phyloP scores from a whole-genome alignment of 2,113 vertebrate species.

The Stictonetta naevosa region DNA sequence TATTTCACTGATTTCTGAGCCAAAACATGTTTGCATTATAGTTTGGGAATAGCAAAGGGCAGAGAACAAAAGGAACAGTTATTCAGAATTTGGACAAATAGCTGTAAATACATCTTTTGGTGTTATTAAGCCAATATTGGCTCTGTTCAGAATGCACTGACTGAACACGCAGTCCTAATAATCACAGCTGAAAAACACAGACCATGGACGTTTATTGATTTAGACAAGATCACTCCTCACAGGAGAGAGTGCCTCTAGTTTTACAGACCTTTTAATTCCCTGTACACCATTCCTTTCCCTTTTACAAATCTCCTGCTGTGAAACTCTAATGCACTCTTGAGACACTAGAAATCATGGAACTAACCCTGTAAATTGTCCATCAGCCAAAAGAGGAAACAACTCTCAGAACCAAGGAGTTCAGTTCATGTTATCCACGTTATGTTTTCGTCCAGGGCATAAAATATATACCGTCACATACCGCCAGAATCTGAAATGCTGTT shows the following conservation, averaged over 20 bases:
- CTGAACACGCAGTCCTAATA: slow-evolving; percentile 21
- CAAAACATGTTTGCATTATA: slow-evolving; percentile 38
- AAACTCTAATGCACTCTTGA: slow-evolving; percentile 63
- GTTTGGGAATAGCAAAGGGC: not conserved
- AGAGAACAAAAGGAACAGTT: slow-evolving; percentile 30
- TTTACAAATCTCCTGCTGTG: slow-evolving; percentile 73
- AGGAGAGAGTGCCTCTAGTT: slow-evolving; percentile 48
- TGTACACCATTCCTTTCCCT: slow-evolving; percentile 53
- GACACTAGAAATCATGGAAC: slow-evolving; percentile 38
- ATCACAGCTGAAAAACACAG: slow-evolving; percentile 49
- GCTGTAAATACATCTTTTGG: slow-evolving; percentile 32
- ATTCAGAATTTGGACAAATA: slow-evolving; percentile 41
- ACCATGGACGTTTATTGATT: slow-evolving; percentile 47
- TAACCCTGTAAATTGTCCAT: slow-evolving; percentile 1
- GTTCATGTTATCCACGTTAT: not conserved
- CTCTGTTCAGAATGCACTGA: not conserved
- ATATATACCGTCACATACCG: not conserved
- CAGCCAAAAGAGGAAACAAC: slow-evolving; percentile 37
- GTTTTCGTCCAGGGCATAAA: not conserved
- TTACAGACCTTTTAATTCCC: slow-evolving; percentile 72
- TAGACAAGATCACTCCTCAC: slow-evolving; percentile 67
- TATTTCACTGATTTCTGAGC: not conserved
- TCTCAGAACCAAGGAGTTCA: not conserved
- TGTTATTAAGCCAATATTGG: slow-evolving; percentile 19
- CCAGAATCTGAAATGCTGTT: not conserved